Evolutionary conservation across 2,888 invertebrate genomes (phyloP).

Genomic region (Yponomeuta cagnagella): DNA sequence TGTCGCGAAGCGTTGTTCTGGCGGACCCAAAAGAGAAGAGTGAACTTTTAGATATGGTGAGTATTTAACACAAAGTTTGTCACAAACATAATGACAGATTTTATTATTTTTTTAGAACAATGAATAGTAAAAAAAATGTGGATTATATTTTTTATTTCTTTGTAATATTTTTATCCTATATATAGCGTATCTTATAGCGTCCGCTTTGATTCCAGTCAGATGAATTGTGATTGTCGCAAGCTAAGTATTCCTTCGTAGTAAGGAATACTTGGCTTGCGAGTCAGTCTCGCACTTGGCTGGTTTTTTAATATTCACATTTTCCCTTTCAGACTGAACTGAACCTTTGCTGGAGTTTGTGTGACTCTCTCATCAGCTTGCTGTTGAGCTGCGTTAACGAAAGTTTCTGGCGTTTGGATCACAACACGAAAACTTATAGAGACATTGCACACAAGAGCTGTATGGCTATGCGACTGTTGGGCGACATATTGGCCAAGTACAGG

Average conservation of each 20-base stretch:
- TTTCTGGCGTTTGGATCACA: conserved; percentile 71
- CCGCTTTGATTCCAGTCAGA: too few relatives aligned
- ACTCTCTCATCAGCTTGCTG: conserved; percentile 68
- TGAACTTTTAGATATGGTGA: conserved; percentile 48
- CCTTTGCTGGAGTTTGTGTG: conserved; percentile 56
- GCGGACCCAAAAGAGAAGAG: conserved; percentile 32
- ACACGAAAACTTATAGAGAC: conserved; percentile 57
- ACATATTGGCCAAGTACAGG: conserved; percentile 73
- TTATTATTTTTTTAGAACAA: too few relatives aligned
- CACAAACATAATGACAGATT: background rate
- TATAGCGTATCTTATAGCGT: too few relatives aligned
- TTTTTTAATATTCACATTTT: background rate
- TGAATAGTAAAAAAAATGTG: too few relatives aligned
- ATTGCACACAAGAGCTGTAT: conserved; percentile 72
- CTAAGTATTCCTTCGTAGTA: too few relatives aligned
- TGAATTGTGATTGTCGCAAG: too few relatives aligned
- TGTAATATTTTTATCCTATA: too few relatives aligned
- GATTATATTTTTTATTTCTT: too few relatives aligned
- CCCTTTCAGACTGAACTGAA: conserved; percentile 69
- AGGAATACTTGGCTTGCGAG: too few relatives aligned
- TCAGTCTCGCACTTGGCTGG: background rate
- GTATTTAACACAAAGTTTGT: background rate
- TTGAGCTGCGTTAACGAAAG: conserved; percentile 67
- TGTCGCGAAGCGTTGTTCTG: conserved; percentile 45
- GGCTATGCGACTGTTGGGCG: conserved; percentile 75